These are phyloP conservation scores for Malthinus seriepunctatus DNA, from an alignment of 2,888 invertebrate genomes.

Conservation along the genomic window DNA sequence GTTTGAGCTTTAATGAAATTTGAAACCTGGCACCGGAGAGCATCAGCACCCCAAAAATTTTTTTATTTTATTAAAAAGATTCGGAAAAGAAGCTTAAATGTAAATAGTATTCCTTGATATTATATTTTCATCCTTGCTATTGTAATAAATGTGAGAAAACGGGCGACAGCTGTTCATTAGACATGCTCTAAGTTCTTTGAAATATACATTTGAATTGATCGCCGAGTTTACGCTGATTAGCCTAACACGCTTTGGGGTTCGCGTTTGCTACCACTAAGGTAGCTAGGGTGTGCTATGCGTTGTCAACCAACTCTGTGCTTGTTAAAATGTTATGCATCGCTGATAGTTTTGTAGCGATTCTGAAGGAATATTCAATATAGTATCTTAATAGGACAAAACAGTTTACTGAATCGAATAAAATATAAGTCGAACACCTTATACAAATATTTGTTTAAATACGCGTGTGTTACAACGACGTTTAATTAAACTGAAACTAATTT, in stretches of 20 bases:
- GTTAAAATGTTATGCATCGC: conserved; percentile 38
- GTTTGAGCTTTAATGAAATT: too few relatives aligned
- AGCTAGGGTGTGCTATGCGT: conserved; percentile 16
- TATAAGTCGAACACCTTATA: background rate
- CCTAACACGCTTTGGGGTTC: conserved; percentile 46
- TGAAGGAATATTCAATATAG: background rate
- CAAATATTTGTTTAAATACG: too few relatives aligned
- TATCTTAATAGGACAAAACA: background rate
- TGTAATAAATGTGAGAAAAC: conserved; percentile 39
- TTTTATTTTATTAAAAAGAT: too few relatives aligned
- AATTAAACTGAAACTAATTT: too few relatives aligned
- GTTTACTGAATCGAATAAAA: background rate
- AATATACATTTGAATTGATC: conserved; percentile 39
- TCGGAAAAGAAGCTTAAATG: conserved; percentile 1
- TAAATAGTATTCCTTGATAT: background rate
- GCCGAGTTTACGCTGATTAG: conserved; percentile 49
- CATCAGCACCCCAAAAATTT: too few relatives aligned
- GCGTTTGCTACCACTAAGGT: conserved; percentile 28
- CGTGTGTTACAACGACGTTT: too few relatives aligned
- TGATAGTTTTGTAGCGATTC: conserved; percentile 22
- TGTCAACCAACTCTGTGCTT: conserved; percentile 35
- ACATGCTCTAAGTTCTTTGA: conserved; percentile 47
- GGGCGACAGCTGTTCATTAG: conserved; percentile 50
- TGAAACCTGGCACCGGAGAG: too few relatives aligned
- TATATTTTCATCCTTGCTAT: conserved; percentile 19